phyloP scores from a whole-genome alignment of 2,113 vertebrate genomes.

The Bothrops jararaca region DNA sequence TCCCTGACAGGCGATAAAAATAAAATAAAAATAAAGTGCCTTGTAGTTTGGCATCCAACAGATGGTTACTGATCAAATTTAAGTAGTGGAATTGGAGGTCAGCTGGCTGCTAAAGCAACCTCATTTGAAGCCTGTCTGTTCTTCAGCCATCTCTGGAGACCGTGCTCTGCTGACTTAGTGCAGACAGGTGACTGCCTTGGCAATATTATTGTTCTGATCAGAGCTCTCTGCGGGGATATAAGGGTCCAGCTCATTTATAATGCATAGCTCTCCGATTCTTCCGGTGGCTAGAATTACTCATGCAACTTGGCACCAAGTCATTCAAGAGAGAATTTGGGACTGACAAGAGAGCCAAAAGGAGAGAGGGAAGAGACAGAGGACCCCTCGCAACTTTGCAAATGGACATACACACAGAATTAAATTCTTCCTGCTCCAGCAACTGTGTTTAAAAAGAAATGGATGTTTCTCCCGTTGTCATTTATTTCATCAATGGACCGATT shows the following conservation, averaged over 20 bases:
- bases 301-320: conserved; percentile 39
- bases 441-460: background rate
- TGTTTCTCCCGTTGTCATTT: background rate
- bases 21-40: conserved; percentile 40
- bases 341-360: conserved; percentile 28
- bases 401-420: background rate
- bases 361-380: conserved; percentile 6
- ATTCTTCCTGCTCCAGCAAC: no score
- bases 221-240: background rate
- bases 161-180: conserved; percentile 10
- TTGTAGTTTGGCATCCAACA: conserved; percentile 62
- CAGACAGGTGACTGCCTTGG: conserved; percentile 46
- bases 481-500: background rate
- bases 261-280: conserved; percentile 41
- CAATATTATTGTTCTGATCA: background rate
- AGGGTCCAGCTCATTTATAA: conserved; percentile 41
- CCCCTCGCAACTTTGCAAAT: background rate
- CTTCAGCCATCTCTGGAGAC: background rate
- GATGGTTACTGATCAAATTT: conserved; percentile 77
- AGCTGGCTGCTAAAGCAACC: conserved; percentile 55
- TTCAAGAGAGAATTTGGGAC: conserved; percentile 17
- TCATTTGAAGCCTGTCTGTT: conserved; percentile 26
- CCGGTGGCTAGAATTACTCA: conserved; percentile 8
- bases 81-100: conserved; percentile 64
- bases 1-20: conserved; percentile 44